Evolutionary conservation across 2,113 vertebrate genomes (phyloP), one percentile per base, ranked within the genome.

Genomic region (Dissostichus mawsoni): DNA sequence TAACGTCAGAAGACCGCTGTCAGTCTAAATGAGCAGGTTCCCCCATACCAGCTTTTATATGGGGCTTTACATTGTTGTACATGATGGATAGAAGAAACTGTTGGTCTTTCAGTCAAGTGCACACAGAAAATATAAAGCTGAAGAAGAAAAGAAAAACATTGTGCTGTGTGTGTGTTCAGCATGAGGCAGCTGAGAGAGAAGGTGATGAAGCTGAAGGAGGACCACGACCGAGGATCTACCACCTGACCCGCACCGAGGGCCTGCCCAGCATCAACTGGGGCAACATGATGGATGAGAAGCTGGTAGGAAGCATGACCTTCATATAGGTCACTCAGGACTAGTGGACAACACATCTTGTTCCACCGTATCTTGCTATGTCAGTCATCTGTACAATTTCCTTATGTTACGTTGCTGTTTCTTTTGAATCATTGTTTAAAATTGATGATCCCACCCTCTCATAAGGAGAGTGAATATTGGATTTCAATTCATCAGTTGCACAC

Each of bases 121-220:
- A 69, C 12, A 53, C 9, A 55, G 7, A 14, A 20, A 36, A 41
- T 41, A 41, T 41, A 41, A 41, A 8, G 36, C 36, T 41, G 29
- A 29, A 29, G 29, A 29, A 4, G 29, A 29, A 29, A 29, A 29
- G 3, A 29, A 29, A 25, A 29, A 29, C 3, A 29, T 29, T 29
- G 29, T 29, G 29, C 3, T 29, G 29, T 29, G 29, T 29, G 29
- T 71, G 16, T 61, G 0, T 69, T 1, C 89, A 99, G 98, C 91
- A 97, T 99, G 95, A 96, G 85, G 41, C 98, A 99, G 93, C 94
- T 99, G 72, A 96, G 96, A 74, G 95, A 96, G 11, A 94, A 97
- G 0, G 95, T 99, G 69, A 72, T 18, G 61, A 97, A 96, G 90
- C 91, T 99, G 63, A 94, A 82, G 0, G 85, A 88, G n/a, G 98